Base-by-base conservation (phyloP, 2,888 invertebrate genomes). In the Adelphocoris suturalis region DNA sequence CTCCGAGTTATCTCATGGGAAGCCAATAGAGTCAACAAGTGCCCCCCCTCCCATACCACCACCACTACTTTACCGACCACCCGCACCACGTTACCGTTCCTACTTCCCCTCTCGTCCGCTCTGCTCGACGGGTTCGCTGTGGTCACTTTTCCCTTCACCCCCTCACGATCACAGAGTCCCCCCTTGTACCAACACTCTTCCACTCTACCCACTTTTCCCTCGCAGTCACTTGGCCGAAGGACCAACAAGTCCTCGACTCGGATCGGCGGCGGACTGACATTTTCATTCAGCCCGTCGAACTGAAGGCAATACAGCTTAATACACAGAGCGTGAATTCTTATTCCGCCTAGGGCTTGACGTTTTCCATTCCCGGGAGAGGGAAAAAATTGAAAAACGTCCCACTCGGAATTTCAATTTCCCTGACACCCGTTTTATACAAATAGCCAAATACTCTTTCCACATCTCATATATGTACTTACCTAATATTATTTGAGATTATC, bases 11-110 rank as follows among this genome's bases (percentile, higher is more conserved):
- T 88, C 88, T 88, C 88, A 80, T 80, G 88, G 80, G 88, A 88
- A 37, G 88, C 88, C 88, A 88, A 88, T 88, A 88, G 88, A 88
- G 88, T 88, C 88, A 88, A 88, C 88, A 88, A 88, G 88, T 88
- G 88, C 52, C 55, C 46, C 55, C 52, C n/a, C 19, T 27, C 80
- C 78, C 82, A 0, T 5, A 11, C 3, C 47, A 52, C 84, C 23
- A 16, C 23, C 19, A 5, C 80, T 37, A 37, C 48, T 16, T 16
- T 14, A 1, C 80, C 80, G 19, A 11, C 3, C 47, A 52, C 84
- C 23, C 14, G 13, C 19, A 5, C 80, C 7, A 37, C 48, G 0
- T 16, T 14, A 1, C 80, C 80, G n/a, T n/a, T n/a, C n/a, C n/a
- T n/a, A 13, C 48, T 48, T 48, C 52, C 52, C 13, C 12, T 11